Base-by-base conservation (phyloP, 2,888 invertebrate genomes). In the Anodontia alba region DNA sequence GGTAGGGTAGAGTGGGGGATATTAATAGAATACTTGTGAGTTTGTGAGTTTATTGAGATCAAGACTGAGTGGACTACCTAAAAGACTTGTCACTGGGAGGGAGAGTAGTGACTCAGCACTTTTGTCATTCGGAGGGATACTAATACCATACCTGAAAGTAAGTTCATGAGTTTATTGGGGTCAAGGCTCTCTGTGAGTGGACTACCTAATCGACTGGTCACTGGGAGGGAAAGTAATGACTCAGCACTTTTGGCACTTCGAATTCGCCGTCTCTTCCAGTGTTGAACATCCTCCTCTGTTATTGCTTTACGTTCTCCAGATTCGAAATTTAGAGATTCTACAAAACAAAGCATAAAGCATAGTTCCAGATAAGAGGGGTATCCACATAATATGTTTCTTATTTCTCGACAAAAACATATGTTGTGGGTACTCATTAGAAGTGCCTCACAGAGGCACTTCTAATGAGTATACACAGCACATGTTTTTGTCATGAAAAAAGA, bases 221-320 rank as follows among this genome's bases (percentile, higher is more conserved):
- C 57, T 23, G 90, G 87, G 67, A 92, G 83, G 5, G 90, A 89
- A 15, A 92, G 83, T n/a, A 92, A 81, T 8, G 92, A 92, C 84
- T 92, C 92, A 0, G 92, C 92, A 87, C 91, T 91, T 80, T 92
- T 92, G 23, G 92, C 92, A 57, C 89, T 91, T 15, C 92, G 91
- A 70, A 92, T 88, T 69, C 91, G 85, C 10, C 90, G 82, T 15
- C 89, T 77, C 72, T 92, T 92, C 92, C 92, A 92, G 78, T 92
- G 91, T 77, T 92, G 91, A 0, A 92, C 92, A 80, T 92, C 92
- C 70, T 92, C 92, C 74, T 92, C 92, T 36, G 92, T 92, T 62
- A 92, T 89, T 0, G 92, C 92, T 76, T 91, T 91, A 31, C 90
- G 87, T 42, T 90, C 90, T 29, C 80, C 79, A 57, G 70, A 67